Percentiles rank a stretch among this genome's conserved stretches.
Conservation (phyloP, 2,888 invertebrate genomes). For the Antheraea assamensis region DNA sequence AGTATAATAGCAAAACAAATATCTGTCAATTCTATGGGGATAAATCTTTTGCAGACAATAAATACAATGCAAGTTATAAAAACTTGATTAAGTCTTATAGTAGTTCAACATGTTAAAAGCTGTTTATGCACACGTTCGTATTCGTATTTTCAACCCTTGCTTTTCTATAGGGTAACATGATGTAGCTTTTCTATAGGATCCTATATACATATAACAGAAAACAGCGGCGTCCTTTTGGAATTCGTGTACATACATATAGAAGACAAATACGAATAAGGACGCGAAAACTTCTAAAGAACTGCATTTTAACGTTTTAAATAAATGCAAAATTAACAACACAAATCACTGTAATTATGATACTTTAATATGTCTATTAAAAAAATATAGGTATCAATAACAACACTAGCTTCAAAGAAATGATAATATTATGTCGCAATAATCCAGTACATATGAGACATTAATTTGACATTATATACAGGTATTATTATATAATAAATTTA, state of each 20-base stretch:
- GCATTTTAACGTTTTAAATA: neutral
- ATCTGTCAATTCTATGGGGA: too few relatives aligned
- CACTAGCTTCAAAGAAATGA: neutral
- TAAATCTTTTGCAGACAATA: too few relatives aligned
- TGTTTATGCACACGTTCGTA: neutral
- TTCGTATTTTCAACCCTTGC: neutral
- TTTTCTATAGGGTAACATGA: neutral
- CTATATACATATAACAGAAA: neutral
- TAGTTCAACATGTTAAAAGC: neutral
- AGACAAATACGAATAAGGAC: neutral
- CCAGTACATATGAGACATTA: too few relatives aligned
- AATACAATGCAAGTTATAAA: too few relatives aligned
- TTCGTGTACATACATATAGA: neutral
- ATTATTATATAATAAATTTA: too few relatives aligned
- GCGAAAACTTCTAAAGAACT: neutral
- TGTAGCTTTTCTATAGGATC: neutral
- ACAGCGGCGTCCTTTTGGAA: too few relatives aligned
- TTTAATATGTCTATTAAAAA: neutral
- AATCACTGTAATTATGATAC: neutral
- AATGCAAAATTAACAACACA: neutral
- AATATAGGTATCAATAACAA: neutral
- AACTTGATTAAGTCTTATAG: neutral
- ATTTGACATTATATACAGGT: too few relatives aligned
- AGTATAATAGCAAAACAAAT: too few relatives aligned
- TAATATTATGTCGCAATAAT: neutral